Base-by-base conservation (phyloP, 2,888 invertebrate genomes). In the Caenorhabditis sinica region DNA sequence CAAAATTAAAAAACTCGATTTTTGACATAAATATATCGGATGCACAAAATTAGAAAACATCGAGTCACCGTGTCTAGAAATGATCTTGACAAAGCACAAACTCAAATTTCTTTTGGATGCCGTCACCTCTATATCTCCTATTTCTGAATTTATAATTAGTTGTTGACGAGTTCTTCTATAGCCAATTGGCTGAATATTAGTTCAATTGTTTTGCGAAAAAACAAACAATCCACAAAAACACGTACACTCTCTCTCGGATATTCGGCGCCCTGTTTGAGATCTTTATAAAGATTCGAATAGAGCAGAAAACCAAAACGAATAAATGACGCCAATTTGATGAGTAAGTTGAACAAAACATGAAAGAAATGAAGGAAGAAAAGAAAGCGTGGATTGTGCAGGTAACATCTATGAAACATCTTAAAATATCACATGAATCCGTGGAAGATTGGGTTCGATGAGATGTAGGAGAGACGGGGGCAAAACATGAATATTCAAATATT, bases 401-500 rank as follows among this genome's bases (percentile, higher is more conserved):
- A 65, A 65, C 17, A 25, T 40, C 25, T 43, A 75, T 66, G 58
- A 75, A 66, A 66, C 65, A 20, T 40, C 63, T 60, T 23, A 53
- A 36, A 74, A 74, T 63, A 75, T 75, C 75, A 75, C 66, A 75
- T 66, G 75, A 66, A 66, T 75, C 45, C 13, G 36, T 65, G 56
- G n/a, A 75, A 49, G 66, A 61, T 65, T 63, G 36, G 17, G 66
- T 60, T 56, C 53, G 68, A 33, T 45, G 61, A 36, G 60, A 61
- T 56, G 43, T 51, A 11, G 28, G 20, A 56, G 68, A 63, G 53
- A 25, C 61, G 17, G 53, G 49, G 40, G 68, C 25, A 40, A 28
- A 23, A 40, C 49, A 72, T 79, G 79, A 79, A 79, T 79, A 79
- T 79, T 71, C 71, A 79, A 72, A 79, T 65, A 71, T 49, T 68